Evolutionary conservation across 2,888 invertebrate species (phyloP).

Genomic region (Nymphalis c-album): DNA sequence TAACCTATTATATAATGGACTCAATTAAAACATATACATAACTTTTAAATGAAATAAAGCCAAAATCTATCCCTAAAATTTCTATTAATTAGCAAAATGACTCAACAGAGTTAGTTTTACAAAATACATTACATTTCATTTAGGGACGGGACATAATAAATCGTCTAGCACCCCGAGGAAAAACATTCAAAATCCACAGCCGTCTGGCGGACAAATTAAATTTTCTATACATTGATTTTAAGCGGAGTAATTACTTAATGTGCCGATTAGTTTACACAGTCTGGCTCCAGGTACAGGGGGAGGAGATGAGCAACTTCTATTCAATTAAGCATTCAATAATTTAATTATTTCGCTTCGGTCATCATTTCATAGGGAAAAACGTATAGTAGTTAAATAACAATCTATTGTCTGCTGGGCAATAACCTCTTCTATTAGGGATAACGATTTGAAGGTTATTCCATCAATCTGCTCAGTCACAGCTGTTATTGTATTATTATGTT

Average conservation of each 20-base stretch:
- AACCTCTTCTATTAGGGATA: no score
- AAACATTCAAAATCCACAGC: constrained; percentile 56
- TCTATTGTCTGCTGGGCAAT: no score
- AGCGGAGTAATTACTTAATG: constrained; percentile 72
- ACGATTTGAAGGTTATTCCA: no score
- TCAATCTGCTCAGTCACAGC: no score
- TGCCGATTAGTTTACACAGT: constrained; percentile 69
- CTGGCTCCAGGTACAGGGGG: constrained; percentile 56
- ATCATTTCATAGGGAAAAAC: no score
- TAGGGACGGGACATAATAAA: constrained; percentile 26
- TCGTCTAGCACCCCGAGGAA: constrained; percentile 34
- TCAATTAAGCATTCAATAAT: constrained; percentile 31
- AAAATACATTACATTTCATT: constrained; percentile 23
- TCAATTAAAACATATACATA: neutral
- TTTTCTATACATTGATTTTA: constrained; percentile 74
- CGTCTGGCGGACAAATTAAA: constrained; percentile 66
- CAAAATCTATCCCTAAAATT: neutral
- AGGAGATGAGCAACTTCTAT: constrained; percentile 56
- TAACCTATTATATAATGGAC: no score
- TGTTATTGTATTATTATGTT: no score
- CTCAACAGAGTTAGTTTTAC: constrained; percentile 23
- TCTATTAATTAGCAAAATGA: constrained; percentile 17
- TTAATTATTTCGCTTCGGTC: constrained; percentile 31
- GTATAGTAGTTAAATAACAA: no score
- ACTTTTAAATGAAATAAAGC: no score